A percentile compares a stretch with the other conserved stretches of the same genome.
phyloP scores from a whole-genome alignment of 2,888 invertebrate genomes.

The Eilema caniola region DNA sequence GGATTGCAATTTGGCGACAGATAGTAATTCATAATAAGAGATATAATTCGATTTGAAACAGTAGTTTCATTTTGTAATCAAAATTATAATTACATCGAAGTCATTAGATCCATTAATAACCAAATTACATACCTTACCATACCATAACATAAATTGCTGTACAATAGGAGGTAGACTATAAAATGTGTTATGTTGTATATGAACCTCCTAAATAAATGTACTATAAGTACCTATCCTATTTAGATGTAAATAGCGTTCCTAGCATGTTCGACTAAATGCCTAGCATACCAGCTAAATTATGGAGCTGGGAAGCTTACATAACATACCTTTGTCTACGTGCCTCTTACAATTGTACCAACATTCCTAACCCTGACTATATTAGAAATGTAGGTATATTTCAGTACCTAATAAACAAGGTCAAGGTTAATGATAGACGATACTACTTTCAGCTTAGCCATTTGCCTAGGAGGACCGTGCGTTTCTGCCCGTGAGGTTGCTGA shows the following conservation, averaged over 20 bases:
- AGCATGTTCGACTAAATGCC: not conserved
- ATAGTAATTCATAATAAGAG: no score
- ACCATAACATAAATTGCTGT: not conserved
- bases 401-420: not conserved
- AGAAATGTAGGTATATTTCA: not conserved
- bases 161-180: not conserved
- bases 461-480: no score
- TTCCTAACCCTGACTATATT: not conserved
- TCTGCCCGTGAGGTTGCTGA: no score
- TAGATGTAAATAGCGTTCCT: not conserved
- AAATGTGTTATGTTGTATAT: not conserved
- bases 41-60: no score
- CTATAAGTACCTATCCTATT: not conserved
- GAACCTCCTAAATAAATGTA: not conserved
- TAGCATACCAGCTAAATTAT: not conserved
- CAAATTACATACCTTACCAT: no score
- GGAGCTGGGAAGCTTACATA: not conserved
- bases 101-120: no score
- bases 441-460: no score
- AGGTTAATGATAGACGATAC: no score
- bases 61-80: no score
- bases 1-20: no score
- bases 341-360: not conserved
- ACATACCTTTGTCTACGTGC: not conserved
- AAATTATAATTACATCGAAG: no score